Evolutionary conservation across 2,113 vertebrate genomes (phyloP), one percentile per base, ranked within the genome.

Genomic region (Seriola aureovittata): DNA sequence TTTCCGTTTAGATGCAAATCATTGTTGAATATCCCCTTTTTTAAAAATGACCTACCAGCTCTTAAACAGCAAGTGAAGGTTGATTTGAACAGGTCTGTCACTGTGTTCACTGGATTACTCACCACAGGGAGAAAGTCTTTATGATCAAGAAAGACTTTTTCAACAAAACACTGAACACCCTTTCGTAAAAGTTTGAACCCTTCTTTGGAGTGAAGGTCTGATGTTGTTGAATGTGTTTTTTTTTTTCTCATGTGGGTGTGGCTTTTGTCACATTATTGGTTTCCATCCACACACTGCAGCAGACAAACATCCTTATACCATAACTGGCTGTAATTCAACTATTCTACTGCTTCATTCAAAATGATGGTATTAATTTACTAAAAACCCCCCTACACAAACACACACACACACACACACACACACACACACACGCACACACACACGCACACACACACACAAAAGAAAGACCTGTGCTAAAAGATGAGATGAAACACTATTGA

Each of bases 211-310:
- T 36, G 23, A 80, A 74, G 71, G 66, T 75, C 77, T 50, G 16
- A 50, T 66, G 40, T 13, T 54, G n/a, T 8, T 25, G 40, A 65
- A 63, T 34, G 40, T 52, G 17, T 52, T 21, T 69, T 50, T 25
- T 25, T 14, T 40, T 57, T 4, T 14, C 34, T 23, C 21, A 57
- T 23, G 58, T 62, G 71, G 77, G 55, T 71, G 38, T 75, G 21
- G 1, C 17, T 72, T 73, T 85, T 82, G 58, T 76, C 60, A 65
- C 71, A 32, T 67, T 77, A 71, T 66, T 59, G 42, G 63, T 58
- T 77, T 74, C 55, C 36, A 44, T 79, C 75, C 19, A 71, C 81
- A 29, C 65, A 48, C 57, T 66, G 67, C 69, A 6, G 57, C 63
- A 63, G 34, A 71, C 75, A 75, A 84, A 72, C 73, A 69, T 48